Evolutionary conservation across 2,113 vertebrate genomes (phyloP), one percentile per base, ranked within the genome.

Genomic region (Chloebia gouldiae): DNA sequence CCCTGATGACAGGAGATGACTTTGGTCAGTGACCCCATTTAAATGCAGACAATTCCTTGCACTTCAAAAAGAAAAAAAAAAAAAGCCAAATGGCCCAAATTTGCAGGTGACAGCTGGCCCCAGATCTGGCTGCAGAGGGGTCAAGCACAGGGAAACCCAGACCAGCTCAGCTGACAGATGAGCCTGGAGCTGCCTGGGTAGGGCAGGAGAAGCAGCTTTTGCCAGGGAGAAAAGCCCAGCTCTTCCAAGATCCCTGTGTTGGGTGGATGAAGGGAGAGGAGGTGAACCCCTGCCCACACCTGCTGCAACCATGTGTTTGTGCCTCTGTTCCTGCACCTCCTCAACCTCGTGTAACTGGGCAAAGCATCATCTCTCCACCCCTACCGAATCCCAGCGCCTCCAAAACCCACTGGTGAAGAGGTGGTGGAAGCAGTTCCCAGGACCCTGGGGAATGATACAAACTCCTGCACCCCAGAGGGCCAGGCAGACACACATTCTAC

Each of bases 331-430:
- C 39, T 37, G 57, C 42, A 56, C n/a, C 57, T 30, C 51, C 59
- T 2, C 28, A 12, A 24, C 8, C 22, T 11, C 1, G 0, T 3
- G 16, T 28, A 10, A 14, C 13, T 0, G 16, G 45, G 3, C 20
- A 59, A n/a, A 88, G 54, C 27, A 2, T 6, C 7, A 4, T 15
- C 15, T 20, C 66, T 20, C 12, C 33, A 16, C 5, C 6, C 11
- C 27, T 0, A 4, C 25, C 57, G n/a, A 21, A 30, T 3, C 49
- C 27, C 2, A n/a, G 14, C 13, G 3, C 10, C 3, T n/a, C 15
- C 27, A 33, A 81, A 49, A 31, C 25, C 28, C 25, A 11, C 25
- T 6, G 1, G 6, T 30, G 4, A 45, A 42, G 7, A 7, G 2
- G 5, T 0, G 19, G 27, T 11, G 8, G 16, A 22, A 54, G 40